These are phyloP conservation scores for Parnassius orleans DNA, from an alignment of 2,888 invertebrate species.

Conservation along the genomic window DNA sequence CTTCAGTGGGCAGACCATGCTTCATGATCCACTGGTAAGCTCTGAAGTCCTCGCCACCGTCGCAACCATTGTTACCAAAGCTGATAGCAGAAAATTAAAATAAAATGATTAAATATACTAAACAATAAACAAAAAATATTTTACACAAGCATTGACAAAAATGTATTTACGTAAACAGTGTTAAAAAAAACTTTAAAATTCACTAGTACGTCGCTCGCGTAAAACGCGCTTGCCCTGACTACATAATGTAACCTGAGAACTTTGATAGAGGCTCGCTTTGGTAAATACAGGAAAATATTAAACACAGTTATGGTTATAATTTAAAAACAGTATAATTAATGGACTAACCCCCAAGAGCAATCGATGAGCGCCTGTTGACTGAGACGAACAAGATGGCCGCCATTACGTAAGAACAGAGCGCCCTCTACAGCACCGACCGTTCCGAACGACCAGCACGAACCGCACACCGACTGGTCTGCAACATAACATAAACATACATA, in stretches of 20 bases:
- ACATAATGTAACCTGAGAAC: too few relatives aligned
- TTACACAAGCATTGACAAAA: too few relatives aligned
- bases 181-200: too few relatives aligned
- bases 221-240: too few relatives aligned
- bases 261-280: too few relatives aligned
- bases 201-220: too few relatives aligned
- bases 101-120: too few relatives aligned
- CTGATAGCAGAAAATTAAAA: conserved; percentile 41
- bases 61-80: conserved; percentile 97
- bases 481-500: too few relatives aligned
- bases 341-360: conserved; percentile 92
- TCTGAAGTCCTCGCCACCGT: conserved; percentile 98
- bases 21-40: conserved; percentile 96
- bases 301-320: not conserved
- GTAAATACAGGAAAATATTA: not conserved
- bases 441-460: conserved; percentile 98
- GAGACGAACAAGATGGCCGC: conserved; percentile 88
- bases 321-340: not conserved
- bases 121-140: too few relatives aligned
- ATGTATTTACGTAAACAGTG: too few relatives aligned
- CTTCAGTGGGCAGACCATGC: conserved; percentile 90
- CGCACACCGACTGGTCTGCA: conserved; percentile 97
- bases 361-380: conserved; percentile 97
- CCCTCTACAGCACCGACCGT: conserved; percentile 96
- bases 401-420: conserved; percentile 91